Conservation (phyloP, 1,140 invertebrate species). For the Leucophenga varia region DNA sequence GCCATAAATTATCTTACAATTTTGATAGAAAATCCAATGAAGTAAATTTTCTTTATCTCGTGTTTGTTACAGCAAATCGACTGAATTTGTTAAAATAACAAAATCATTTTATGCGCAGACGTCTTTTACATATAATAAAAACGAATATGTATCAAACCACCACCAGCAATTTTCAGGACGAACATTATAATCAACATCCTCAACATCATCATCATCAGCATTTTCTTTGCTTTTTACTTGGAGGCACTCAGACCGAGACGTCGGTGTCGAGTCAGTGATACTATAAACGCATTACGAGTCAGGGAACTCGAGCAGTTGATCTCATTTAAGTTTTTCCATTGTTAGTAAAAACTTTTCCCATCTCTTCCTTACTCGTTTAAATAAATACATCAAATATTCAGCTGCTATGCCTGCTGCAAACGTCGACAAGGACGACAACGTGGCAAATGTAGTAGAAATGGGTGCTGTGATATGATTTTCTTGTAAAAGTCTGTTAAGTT, state of each 20-base stretch:
- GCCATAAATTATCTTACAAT: not conserved
- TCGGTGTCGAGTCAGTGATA: no score
- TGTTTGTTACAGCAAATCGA: slow-evolving; percentile 52
- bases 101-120: slow-evolving; percentile 3
- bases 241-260: no score
- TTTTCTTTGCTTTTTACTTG: no score
- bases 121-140: no score
- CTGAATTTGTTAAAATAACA: slow-evolving; percentile 54
- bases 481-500: no score
- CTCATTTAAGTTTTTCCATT: slow-evolving; percentile 31
- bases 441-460: no score
- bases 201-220: not conserved
- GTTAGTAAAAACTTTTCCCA: not conserved
- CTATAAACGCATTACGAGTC: no score
- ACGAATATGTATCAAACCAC: not conserved
- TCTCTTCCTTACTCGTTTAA: no score
- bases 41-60: slow-evolving; percentile 16
- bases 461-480: no score
- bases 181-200: slow-evolving; percentile 1
- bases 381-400: slow-evolving; percentile 33
- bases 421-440: no score
- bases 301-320: slow-evolving; percentile 11
- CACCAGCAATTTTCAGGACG: not conserved
- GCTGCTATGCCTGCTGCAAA: no score
- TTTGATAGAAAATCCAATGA: slow-evolving; percentile 1